These are phyloP conservation scores for Anguilla megastoma DNA, from an alignment of 2,797 vertebrate species.

Conservation along the genomic window DNA sequence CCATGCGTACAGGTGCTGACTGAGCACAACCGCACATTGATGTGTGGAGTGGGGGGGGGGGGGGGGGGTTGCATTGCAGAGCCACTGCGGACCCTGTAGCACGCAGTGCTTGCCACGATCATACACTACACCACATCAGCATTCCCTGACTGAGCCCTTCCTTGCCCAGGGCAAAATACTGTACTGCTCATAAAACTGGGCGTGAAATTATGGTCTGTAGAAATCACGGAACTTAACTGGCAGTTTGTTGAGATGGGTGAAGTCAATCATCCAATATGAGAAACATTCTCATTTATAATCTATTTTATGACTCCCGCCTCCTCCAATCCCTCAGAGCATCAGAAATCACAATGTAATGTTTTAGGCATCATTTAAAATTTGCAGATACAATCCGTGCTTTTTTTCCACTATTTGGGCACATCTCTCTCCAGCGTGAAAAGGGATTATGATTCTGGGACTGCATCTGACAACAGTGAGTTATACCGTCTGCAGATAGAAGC, in stretches of 20 bases:
- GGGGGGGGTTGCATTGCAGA: neutral
- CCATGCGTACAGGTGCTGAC: conserved; percentile 3
- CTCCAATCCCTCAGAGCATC: neutral
- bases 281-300: too few relatives aligned
- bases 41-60: neutral
- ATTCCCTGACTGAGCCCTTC: neutral
- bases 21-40: neutral
- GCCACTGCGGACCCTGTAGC: conserved; percentile 8
- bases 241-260: neutral
- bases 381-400: neutral
- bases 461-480: neutral
- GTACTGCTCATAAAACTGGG: neutral
- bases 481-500: neutral
- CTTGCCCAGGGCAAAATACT: neutral
- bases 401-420: neutral
- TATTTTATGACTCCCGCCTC: neutral
- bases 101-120: neutral
- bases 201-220: neutral
- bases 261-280: too few relatives aligned
- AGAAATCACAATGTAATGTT: neutral
- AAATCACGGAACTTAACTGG: neutral
- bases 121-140: neutral
- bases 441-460: neutral
- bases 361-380: neutral
- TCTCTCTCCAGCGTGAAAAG: neutral